Evolutionary conservation across 2,113 vertebrate genomes (phyloP).

Genomic region (Diadophis punctatus): DNA sequence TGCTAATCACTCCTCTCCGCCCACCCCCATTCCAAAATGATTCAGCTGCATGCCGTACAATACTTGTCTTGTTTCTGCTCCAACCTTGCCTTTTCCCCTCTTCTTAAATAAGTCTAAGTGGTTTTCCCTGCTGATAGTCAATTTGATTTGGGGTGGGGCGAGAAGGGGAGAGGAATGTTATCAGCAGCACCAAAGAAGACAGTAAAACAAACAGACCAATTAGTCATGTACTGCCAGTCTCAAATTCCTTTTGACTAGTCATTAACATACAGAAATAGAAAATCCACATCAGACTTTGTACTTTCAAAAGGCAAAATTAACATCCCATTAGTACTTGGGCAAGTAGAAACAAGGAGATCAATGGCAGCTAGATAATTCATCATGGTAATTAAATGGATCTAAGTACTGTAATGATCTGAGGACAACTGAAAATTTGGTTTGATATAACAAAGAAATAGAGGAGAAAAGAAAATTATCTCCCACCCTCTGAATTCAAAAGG

Average conservation of each 20-base stretch:
- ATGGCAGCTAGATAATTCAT: conserved; percentile 48
- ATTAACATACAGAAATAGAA: conserved; percentile 58
- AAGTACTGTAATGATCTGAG: conserved; percentile 44
- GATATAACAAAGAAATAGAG: conserved; percentile 10
- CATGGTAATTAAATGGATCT: conserved; percentile 54
- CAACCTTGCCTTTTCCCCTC: background rate
- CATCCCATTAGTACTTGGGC: conserved; percentile 49
- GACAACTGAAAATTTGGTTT: conserved; percentile 31
- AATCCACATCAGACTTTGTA: conserved; percentile 46
- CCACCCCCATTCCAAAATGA: background rate
- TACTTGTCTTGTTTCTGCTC: conserved; percentile 24
- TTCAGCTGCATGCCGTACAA: conserved; percentile 28
- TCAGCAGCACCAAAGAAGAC: conserved; percentile 29
- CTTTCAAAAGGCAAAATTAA: conserved; percentile 58
- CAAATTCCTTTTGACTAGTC: conserved; percentile 43
- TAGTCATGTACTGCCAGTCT: conserved; percentile 48
- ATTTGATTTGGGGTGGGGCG: conserved; percentile 46
- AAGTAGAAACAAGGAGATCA: conserved; percentile 57
- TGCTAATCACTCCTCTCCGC: conserved; percentile 11
- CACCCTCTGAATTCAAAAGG: conserved; percentile 14
- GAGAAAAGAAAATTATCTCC: background rate
- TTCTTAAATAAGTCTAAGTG: background rate
- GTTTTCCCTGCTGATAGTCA: conserved; percentile 14
- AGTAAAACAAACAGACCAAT: conserved; percentile 44
- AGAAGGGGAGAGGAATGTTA: conserved; percentile 24